Evolutionary conservation across 1,140 invertebrate genomes (phyloP).

Genomic region (Heliothis virescens): DNA sequence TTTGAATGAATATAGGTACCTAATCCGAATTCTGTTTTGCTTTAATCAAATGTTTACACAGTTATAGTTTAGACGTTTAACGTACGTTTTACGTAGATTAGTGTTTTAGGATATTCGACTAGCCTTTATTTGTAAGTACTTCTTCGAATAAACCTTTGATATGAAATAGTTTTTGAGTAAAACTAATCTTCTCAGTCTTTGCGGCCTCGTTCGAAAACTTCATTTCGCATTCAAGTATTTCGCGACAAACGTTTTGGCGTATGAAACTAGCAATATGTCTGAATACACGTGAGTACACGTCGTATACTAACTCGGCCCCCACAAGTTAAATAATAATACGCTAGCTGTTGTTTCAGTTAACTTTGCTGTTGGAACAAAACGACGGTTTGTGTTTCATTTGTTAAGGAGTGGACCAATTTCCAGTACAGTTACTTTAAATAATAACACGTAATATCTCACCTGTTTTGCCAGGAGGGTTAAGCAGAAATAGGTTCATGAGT

Average conservation of each 20-base stretch:
- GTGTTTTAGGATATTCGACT: no score
- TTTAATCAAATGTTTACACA: no score
- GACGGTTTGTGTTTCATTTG: neutral
- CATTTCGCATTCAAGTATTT: slow-evolving; percentile 41
- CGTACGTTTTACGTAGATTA: no score
- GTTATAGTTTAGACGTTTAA: no score
- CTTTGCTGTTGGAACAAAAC: neutral
- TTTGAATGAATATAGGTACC: no score
- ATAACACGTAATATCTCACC: no score
- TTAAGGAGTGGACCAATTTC: neutral
- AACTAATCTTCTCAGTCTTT: neutral
- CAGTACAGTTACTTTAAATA: neutral
- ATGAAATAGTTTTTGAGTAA: neutral
- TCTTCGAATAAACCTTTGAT: neutral
- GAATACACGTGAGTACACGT: slow-evolving; percentile 26
- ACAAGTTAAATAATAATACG: slow-evolving; percentile 30
- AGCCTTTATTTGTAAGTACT: no score
- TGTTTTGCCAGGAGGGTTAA: no score
- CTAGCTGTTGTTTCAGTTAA: slow-evolving; percentile 8
- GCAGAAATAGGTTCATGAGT: no score
- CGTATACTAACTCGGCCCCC: neutral
- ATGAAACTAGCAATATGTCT: slow-evolving; percentile 39
- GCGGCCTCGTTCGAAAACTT: neutral
- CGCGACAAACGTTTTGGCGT: slow-evolving; percentile 31
- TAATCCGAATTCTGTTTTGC: no score